These are phyloP conservation scores for Leistus spinibarbis DNA, from an alignment of 2,888 invertebrate species.

Conservation along the genomic window DNA sequence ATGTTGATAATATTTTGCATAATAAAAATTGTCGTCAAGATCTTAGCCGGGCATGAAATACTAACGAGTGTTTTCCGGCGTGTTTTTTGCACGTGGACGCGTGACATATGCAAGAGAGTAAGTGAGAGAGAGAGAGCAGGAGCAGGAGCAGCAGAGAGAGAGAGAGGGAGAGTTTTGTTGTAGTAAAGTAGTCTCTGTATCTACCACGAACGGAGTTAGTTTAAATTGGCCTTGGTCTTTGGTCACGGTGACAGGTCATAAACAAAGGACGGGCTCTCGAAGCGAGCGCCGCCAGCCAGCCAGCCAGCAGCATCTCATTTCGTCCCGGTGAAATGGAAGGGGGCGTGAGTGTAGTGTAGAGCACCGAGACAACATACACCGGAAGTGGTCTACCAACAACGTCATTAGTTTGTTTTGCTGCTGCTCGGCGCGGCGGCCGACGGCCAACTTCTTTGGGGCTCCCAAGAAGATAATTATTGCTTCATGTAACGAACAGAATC, in stretches of 20 bases:
- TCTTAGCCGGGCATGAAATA: background rate
- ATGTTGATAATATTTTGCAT: background rate
- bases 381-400: slow-evolving; percentile 30
- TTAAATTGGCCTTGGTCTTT: slow-evolving; percentile 7
- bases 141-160: background rate
- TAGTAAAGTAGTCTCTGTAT: background rate
- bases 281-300: too few relatives aligned
- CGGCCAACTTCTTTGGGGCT: slow-evolving; percentile 1
- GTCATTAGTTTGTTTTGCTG: slow-evolving; percentile 32
- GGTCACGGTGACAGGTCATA: slow-evolving; percentile 21
- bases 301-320: slow-evolving; percentile 1
- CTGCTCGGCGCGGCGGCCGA: background rate
- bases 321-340: slow-evolving; percentile 2
- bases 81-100: background rate
- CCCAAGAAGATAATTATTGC: slow-evolving; percentile 6
- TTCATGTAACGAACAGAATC: background rate
- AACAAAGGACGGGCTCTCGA: too few relatives aligned
- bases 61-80: background rate
- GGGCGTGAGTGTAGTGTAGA: too few relatives aligned
- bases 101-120: background rate
- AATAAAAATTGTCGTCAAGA: background rate
- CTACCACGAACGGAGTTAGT: background rate
- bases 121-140: background rate
- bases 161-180: background rate
- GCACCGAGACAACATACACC: slow-evolving; percentile 6